Evolutionary conservation across 2,113 vertebrate species (phyloP), one percentile per base, ranked within the genome.

Genomic region (Pelobates fuscus): DNA sequence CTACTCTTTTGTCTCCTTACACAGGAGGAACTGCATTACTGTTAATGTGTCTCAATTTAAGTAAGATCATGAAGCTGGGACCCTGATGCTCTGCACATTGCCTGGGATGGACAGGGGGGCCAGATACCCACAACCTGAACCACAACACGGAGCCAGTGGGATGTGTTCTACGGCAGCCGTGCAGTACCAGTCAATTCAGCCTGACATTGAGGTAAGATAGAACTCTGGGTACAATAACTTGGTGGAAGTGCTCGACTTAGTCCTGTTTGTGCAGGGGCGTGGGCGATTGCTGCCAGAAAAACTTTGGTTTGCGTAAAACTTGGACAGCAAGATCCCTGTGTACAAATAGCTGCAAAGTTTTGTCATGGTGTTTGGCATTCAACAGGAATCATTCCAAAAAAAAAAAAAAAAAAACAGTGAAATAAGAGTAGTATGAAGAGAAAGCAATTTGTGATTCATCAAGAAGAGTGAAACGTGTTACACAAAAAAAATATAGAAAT

Each of bases 81-180:
- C 54, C 84, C 90, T 77, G 77, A 92, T 92, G 90, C 86, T 84
- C 78, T 82, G 84, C 65, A 83, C 82, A 79, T 79, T 55, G 69
- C 71, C 83, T 3, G 7, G 86, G 87, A 93, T 92, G 92, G 92
- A 93, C 0, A 70, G 88, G 83, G 89, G 90, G 71, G 78, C 81
- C 61, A 81, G 23, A 80, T 86, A 78, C 61, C 86, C 85, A 0
- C 83, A 81, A 21, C 85, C 61, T 0, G 81, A 88, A 57, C 87
- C 85, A 80, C 90, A 86, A 2, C 88, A 87, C 1, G 60, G 80
- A 0, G 85, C 83, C 7, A 70, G 49, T 1, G 5, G 76, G 2
- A 61, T 90, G 14, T 86, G 67, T 11, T 24, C 87, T 68, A 57
- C 84, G 7, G 69, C 86, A 0, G 12, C 80, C 2, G 72, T 90